phyloP scores from a whole-genome alignment of 2,888 invertebrate genomes.

The Acanthosoma haemorrhoidale region DNA sequence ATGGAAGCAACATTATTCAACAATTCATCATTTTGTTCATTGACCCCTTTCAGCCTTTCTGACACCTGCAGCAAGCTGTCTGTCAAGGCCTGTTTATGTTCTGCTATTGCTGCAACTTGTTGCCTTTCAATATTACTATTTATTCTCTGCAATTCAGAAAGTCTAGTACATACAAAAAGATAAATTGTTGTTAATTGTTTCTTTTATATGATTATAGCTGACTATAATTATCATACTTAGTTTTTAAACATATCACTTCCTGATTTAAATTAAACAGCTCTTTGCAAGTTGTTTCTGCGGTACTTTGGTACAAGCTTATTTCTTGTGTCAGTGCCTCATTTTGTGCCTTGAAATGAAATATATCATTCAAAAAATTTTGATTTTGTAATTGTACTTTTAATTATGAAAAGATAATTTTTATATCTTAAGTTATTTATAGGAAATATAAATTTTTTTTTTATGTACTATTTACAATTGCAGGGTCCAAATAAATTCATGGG shows the following conservation, averaged over 20 bases:
- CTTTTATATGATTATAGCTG: neutral
- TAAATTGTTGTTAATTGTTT: neutral
- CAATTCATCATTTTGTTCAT: neutral
- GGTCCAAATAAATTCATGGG: too few species aligned
- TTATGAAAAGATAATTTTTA: too few species aligned
- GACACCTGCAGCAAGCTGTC: neutral
- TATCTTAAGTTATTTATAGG: too few species aligned
- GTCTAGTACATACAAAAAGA: conserved; percentile 12
- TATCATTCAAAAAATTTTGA: neutral
- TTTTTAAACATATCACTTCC: neutral
- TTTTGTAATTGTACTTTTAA: too few species aligned
- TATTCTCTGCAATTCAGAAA: conserved; percentile 16
- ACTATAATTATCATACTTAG: conserved; percentile 4
- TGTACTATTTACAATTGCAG: too few species aligned
- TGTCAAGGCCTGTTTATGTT: neutral
- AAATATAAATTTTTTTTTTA: too few species aligned
- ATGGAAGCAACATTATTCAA: neutral
- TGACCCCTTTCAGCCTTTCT: neutral
- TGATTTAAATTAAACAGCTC: neutral
- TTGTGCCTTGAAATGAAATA: neutral
- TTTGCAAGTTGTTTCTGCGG: neutral
- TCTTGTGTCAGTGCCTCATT: conserved; percentile 22
- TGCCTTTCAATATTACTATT: neutral
- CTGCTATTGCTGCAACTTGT: neutral
- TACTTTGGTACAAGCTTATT: neutral